Evolutionary conservation across 2,888 invertebrate species (phyloP), one percentile per base, ranked within the genome.

Genomic region (Tachina lurida): DNA sequence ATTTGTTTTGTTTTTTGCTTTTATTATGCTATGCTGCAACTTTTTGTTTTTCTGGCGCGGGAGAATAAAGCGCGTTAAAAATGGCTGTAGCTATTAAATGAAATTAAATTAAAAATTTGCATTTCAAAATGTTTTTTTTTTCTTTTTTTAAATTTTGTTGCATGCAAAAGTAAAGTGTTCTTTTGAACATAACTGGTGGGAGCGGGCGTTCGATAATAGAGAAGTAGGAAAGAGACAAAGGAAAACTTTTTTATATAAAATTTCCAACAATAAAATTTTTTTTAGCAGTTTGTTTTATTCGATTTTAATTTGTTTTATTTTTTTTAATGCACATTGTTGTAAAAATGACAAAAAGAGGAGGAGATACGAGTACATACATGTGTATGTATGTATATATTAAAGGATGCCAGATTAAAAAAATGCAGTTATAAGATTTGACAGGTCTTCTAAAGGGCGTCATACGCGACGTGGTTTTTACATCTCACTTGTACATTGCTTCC

Each of bases 101-200:
- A 89, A 90, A 90, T 90, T 89, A 89, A 91, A 90, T 90, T 90
- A 90, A 90, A 91, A 90, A 65, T 84, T 54, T 79, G 17, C 62
- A 78, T 70, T 68, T 60, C 52, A 70, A 86, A 76, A 71, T 63
- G 58, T 19, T 70, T 80, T 75, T 76, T 73, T 43, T 19, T 70
- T 80, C 75, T 76, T 73, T 43, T 52, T 74, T 5, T 31, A 0
- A 3, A 31, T 7, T 31, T 31, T 31, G 5, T 31, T 31, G 5
- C 31, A 31, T 31, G 43, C 52, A 68, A 62, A 52, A 22, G 52
- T 54, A 41, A 63, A 54, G 62, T 49, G 52, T 62, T 74, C 17
- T 41, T 52, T 13, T 15, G 13, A 43, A 49, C 47, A 31, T 9
- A 45, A 31, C 13, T 45, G 70, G 52, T n/a, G 31, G 31, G 31